Base-by-base conservation (phyloP, 2,888 invertebrate genomes). In the Cancer borealis region DNA sequence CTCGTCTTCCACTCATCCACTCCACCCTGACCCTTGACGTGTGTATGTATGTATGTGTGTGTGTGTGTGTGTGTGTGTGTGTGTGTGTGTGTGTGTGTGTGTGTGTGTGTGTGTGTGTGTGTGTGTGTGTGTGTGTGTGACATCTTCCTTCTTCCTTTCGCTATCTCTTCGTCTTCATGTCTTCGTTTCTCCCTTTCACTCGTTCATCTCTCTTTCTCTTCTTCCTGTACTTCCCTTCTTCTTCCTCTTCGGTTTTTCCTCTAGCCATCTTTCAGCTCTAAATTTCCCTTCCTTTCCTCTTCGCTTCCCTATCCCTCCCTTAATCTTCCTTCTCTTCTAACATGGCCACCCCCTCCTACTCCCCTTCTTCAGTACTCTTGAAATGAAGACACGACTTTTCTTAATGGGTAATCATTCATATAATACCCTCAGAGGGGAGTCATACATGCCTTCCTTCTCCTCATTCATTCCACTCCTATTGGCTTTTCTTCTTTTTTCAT, bases 1-100 rank as follows among this genome's bases (percentile, higher is more conserved):
- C 30, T 30, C 30, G 30, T 79, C 79, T 79, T 79, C 79, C 79
- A 79, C 79, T 79, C 79, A 79, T 79, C 79, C 79, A 79, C 79
- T 79, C 30, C 30, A 79, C 26, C 12, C 79, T 30, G 79, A 79
- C 79, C 30, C 79, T 26, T 79, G 79, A 79, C 30, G 30, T 12
- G 30, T 30, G 30, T 12, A 6, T 30, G 79, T 30, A 2, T 39
- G 39, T 39, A 2, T 39, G 39, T 39, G 39, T 39, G 39, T 39
- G 39, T 39, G 39, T 39, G 39, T 39, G 39, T 39, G 39, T 39
- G 39, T 39, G 39, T 39, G 39, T 39, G 39, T 39, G 39, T 39
- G 39, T 39, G 39, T 39, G 39, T 39, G 39, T 39, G 39, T 39
- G 39, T 39, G 39, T 39, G 39, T 39, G 39, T 39, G 39, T 39